These are phyloP conservation scores for Fistularia commersonii DNA, from an alignment of 2,797 vertebrate species.

Conservation along the genomic window DNA sequence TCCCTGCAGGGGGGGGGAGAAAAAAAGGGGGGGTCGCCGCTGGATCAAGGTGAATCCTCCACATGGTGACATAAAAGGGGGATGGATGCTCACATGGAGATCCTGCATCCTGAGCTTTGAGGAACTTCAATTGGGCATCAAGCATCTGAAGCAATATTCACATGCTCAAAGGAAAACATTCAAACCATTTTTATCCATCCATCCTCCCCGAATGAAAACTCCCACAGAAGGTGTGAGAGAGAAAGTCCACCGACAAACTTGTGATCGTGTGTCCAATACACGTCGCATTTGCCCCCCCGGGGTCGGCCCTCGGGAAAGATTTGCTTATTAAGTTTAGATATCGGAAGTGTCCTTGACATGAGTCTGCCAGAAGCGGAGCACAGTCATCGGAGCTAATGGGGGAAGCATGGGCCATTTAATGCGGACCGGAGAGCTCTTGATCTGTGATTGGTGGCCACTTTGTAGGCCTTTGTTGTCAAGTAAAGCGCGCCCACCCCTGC, in stretches of 20 bases:
- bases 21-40: too few relatives aligned
- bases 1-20: too few relatives aligned
- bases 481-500: slow-evolving; percentile 59
- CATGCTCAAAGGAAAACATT: too few relatives aligned
- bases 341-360: slow-evolving; percentile 70
- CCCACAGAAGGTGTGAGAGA: too few relatives aligned
- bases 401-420: slow-evolving; percentile 73
- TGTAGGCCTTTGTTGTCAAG: slow-evolving; percentile 70
- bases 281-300: slow-evolving; percentile 38
- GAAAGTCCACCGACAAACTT: neutral
- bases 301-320: slow-evolving; percentile 47
- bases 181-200: too few relatives aligned
- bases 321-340: slow-evolving; percentile 69
- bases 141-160: too few relatives aligned
- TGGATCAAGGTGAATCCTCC: slow-evolving; percentile 3
- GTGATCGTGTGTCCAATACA: neutral
- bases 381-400: slow-evolving; percentile 72
- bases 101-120: too few relatives aligned
- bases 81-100: too few relatives aligned
- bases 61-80: neutral
- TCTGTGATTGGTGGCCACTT: slow-evolving; percentile 66
- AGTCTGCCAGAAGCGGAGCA: slow-evolving; percentile 55
- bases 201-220: too few relatives aligned
- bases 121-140: too few relatives aligned
- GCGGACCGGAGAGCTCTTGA: slow-evolving; percentile 69